Percentiles rank a stretch among this genome's conserved stretches.
Conservation (phyloP, 2,113 vertebrate species). For the Xiphophorus couchianus region DNA sequence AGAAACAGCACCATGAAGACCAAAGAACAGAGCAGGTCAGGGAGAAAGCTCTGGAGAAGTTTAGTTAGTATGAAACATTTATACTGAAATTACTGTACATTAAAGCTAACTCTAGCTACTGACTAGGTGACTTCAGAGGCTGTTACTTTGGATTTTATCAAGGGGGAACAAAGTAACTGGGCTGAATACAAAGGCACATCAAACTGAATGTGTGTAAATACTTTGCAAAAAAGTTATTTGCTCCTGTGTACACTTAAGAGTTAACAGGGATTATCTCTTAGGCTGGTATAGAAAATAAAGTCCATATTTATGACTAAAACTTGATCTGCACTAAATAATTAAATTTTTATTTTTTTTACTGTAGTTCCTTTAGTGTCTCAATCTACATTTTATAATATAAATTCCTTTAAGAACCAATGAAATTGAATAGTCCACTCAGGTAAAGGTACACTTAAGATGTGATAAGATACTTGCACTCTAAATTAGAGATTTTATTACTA, state of each 20-base stretch:
- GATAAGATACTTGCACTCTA: constrained; percentile 22
- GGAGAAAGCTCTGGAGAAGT: not conserved
- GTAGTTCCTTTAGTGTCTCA: not conserved
- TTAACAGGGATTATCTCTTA: constrained; percentile 8
- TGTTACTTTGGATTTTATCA: not conserved
- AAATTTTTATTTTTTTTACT: not conserved
- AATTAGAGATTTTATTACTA: not conserved
- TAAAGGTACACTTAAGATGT: not conserved
- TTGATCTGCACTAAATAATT: not conserved
- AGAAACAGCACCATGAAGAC: not conserved
- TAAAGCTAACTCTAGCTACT: not conserved
- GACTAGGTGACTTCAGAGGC: too few species aligned
- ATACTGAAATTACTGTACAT: too few species aligned
- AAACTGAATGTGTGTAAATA: not conserved
- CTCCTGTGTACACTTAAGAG: too few species aligned
- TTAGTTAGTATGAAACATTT: too few species aligned
- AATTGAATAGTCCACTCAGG: not conserved
- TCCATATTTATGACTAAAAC: not conserved
- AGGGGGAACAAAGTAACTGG: not conserved
- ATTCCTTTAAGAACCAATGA: too few species aligned
- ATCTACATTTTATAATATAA: not conserved
- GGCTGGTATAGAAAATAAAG: not conserved
- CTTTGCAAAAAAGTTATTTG: not conserved
- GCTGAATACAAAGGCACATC: not conserved
- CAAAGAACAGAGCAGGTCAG: not conserved